phyloP scores from a whole-genome alignment of 2,888 invertebrate genomes.

The Neelides folsomi region DNA sequence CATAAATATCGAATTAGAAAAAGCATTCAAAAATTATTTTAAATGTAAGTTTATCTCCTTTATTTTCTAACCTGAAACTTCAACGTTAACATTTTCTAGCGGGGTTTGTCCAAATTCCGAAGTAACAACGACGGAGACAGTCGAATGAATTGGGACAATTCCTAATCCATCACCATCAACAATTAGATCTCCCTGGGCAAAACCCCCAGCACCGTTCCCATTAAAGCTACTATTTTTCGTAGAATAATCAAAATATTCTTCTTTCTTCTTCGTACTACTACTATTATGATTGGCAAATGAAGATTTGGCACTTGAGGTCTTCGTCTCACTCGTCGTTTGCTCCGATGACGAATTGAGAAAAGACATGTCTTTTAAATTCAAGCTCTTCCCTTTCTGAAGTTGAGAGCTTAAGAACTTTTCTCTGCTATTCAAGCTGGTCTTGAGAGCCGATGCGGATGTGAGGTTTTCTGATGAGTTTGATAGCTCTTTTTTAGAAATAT shows the following conservation, averaged over 20 bases:
- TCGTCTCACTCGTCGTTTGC: constrained; percentile 1
- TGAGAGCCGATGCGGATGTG: constrained; percentile 23
- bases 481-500: constrained; percentile 4
- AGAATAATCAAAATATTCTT: constrained; percentile 7
- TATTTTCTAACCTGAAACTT: constrained; percentile 40
- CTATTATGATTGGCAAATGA: constrained; percentile 3
- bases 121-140: constrained; percentile 46
- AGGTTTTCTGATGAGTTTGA: constrained; percentile 20
- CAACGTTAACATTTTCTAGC: constrained; percentile 38
- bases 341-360: too few relatives aligned
- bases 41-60: too few relatives aligned
- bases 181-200: constrained; percentile 41
- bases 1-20: background rate
- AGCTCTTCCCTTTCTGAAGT: background rate
- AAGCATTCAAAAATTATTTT: background rate
- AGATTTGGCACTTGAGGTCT: constrained; percentile 28
- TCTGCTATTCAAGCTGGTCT: constrained; percentile 16
- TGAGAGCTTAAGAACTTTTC: constrained; percentile 6
- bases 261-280: background rate
- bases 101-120: constrained; percentile 36
- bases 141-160: constrained; percentile 47
- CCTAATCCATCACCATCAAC: constrained; percentile 51
- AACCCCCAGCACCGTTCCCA: constrained; percentile 16
- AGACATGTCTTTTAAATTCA: constrained; percentile 1
- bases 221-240: constrained; percentile 6